Percentiles rank a stretch among this genome's conserved stretches.
phyloP scores from a whole-genome alignment of 64 coral and sea anemone genomes.

The Hydrozoanthus tunicans region DNA sequence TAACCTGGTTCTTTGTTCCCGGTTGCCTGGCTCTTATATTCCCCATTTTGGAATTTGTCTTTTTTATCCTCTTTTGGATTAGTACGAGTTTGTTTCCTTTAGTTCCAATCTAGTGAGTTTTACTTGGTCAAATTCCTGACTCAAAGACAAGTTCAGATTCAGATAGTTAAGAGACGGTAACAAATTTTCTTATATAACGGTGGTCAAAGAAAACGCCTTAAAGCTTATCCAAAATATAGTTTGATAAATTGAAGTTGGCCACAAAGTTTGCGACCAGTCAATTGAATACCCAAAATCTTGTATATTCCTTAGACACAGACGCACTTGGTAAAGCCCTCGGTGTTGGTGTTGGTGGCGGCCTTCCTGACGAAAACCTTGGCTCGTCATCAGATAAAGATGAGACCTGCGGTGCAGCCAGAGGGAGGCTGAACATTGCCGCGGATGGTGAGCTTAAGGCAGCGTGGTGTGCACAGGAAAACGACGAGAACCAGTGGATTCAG shows the following conservation, averaged over 20 bases:
- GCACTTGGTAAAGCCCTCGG: conserved; percentile 65
- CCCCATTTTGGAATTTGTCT: too few species aligned
- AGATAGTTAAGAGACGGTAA: too few species aligned
- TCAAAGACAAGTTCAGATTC: too few species aligned
- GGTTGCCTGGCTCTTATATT: too few species aligned
- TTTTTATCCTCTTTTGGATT: too few species aligned
- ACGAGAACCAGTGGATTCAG: conserved; percentile 90
- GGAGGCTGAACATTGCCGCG: conserved; percentile 63
- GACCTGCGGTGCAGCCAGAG: conserved; percentile 61
- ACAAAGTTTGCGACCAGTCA: not conserved
- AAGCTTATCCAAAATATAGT: too few species aligned
- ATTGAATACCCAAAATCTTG: not conserved
- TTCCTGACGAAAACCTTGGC: conserved; percentile 63
- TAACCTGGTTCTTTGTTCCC: too few species aligned
- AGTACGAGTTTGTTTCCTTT: too few species aligned
- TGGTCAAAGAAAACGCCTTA: too few species aligned
- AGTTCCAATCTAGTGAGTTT: too few species aligned
- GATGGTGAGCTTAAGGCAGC: conserved; percentile 77
- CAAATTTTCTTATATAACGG: too few species aligned
- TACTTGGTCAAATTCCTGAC: too few species aligned
- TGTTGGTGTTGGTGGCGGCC: conserved; percentile 67
- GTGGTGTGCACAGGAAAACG: conserved; percentile 75
- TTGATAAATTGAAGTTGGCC: not conserved
- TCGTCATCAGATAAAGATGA: conserved; percentile 78
- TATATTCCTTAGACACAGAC: not conserved